Conservation (phyloP, 1,140 invertebrate species). For the Drosophila ficusphila region DNA sequence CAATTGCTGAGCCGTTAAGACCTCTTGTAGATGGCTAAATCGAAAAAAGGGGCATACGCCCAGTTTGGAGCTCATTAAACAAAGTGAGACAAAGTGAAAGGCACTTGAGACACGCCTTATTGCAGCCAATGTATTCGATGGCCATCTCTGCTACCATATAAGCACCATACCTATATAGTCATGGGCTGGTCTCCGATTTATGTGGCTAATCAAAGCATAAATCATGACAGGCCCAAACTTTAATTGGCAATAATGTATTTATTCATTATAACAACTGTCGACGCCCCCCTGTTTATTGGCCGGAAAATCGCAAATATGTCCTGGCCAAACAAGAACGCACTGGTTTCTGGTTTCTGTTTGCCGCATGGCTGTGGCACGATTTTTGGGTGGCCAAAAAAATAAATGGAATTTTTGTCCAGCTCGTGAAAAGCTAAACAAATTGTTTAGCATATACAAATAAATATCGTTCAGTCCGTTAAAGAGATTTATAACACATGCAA, state of each 20-base stretch:
- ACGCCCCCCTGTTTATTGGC: background rate
- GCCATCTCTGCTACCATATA: too few species aligned
- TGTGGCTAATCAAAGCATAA: background rate
- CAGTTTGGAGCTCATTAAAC: background rate
- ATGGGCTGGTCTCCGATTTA: too few species aligned
- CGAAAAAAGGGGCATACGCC: background rate
- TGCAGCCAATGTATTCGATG: background rate
- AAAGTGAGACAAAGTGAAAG: background rate
- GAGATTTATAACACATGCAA: background rate
- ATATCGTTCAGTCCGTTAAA: background rate
- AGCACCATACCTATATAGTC: too few species aligned
- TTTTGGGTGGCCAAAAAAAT: background rate
- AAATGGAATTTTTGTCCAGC: background rate
- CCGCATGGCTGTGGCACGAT: background rate
- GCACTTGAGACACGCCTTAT: constrained; percentile 4
- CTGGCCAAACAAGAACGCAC: background rate
- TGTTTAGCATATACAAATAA: background rate
- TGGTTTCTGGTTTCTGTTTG: background rate
- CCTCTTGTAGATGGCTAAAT: background rate
- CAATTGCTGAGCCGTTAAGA: constrained; percentile 5
- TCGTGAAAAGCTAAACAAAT: background rate
- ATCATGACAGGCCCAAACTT: background rate
- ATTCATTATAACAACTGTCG: background rate
- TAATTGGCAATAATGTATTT: constrained; percentile 6
- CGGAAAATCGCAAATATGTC: background rate